Conservation (phyloP, 2,797 vertebrate genomes). For the Peromyscus attwateri region DNA sequence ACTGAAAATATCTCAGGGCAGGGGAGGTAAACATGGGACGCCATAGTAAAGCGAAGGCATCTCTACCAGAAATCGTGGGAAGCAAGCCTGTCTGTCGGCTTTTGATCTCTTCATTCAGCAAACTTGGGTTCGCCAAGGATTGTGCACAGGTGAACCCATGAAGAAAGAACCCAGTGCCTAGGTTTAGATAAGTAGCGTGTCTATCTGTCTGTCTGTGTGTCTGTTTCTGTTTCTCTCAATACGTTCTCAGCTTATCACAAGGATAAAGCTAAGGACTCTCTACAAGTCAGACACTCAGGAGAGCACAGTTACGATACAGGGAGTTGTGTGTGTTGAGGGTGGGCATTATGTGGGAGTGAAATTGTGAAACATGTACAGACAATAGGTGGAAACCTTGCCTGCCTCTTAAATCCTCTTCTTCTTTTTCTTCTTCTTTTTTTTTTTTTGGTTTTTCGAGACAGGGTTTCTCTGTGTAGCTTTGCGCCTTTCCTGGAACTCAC, state of each 20-base stretch:
- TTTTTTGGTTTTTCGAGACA: too few species aligned
- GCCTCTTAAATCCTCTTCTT: background rate
- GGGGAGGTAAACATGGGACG: conserved; percentile 71
- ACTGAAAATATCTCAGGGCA: conserved; percentile 73
- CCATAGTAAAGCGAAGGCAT: conserved; percentile 8
- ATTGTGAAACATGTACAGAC: too few species aligned
- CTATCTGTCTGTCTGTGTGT: background rate
- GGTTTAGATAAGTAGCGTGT: background rate
- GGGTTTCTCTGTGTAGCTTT: too few species aligned
- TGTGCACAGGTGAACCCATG: background rate
- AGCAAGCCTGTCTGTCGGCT: background rate
- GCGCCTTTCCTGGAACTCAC: too few species aligned
- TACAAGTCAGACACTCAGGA: accelerated
- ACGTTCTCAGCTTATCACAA: background rate
- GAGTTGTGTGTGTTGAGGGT: background rate
- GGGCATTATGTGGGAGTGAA: too few species aligned
- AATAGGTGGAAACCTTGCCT: background rate
- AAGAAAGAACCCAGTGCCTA: background rate
- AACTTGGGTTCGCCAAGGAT: background rate
- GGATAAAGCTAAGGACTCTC: background rate
- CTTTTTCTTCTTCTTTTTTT: too few species aligned
- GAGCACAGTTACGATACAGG: background rate
- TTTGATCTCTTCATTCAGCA: conserved; percentile 57
- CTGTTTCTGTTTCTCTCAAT: background rate
- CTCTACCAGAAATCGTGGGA: background rate